phyloP scores from a whole-genome alignment of 2,888 invertebrate genomes.

The Sesia apiformis region DNA sequence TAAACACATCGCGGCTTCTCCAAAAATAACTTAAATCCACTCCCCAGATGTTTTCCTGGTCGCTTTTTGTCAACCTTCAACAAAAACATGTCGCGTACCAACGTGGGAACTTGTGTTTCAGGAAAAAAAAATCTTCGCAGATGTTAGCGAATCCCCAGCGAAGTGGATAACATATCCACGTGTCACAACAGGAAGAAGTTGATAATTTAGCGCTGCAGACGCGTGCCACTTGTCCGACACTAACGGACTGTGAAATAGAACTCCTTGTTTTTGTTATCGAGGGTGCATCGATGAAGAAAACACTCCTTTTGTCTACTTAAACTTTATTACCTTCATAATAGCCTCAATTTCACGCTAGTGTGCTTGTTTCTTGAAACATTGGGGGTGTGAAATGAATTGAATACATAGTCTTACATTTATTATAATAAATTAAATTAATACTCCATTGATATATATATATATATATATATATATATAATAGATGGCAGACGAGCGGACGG shows the following conservation, averaged over 20 bases:
- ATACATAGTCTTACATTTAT: too few relatives aligned
- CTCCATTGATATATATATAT: too few relatives aligned
- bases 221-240: conserved; percentile 54
- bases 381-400: too few relatives aligned
- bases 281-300: conserved; percentile 8
- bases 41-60: conserved; percentile 59
- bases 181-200: conserved; percentile 58
- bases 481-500: too few relatives aligned
- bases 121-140: conserved; percentile 39
- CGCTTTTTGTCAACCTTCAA: conserved; percentile 32
- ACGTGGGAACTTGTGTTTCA: conserved; percentile 50
- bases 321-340: too few relatives aligned
- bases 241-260: conserved; percentile 56
- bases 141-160: conserved; percentile 40
- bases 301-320: conserved; percentile 1
- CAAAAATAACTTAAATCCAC: conserved; percentile 45
- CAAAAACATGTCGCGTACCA: conserved; percentile 45
- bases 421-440: too few relatives aligned
- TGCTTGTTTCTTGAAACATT: too few relatives aligned
- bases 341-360: too few relatives aligned
- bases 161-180: conserved; percentile 30
- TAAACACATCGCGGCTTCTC: conserved; percentile 35
- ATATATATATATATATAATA: too few relatives aligned
- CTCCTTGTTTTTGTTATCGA: conserved; percentile 29
- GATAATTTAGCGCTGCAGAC: conserved; percentile 31